These are phyloP conservation scores for Enteromius afrohamiltoni DNA, from an alignment of 2,797 vertebrate genomes.

Conservation along the genomic window DNA sequence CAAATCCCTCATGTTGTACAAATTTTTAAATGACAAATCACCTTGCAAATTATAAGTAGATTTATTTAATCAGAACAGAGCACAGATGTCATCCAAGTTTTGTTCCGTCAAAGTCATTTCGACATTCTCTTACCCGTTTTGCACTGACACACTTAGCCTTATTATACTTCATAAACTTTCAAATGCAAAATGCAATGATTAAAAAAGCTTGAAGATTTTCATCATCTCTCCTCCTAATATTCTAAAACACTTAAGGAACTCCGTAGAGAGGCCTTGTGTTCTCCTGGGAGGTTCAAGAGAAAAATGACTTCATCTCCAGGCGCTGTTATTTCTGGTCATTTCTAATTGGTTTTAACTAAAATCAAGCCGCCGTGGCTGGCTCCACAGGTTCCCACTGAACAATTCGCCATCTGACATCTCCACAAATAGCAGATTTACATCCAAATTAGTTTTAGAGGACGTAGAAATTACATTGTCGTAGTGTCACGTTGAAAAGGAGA, in stretches of 20 bases:
- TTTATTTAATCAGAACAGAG: conserved; percentile 50
- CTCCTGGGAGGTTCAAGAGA: conserved; percentile 81
- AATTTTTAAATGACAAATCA: conserved; percentile 12
- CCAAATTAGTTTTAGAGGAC: conserved; percentile 86
- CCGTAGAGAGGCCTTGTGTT: conserved; percentile 80
- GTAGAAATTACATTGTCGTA: conserved; percentile 72
- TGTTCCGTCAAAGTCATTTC: conserved; percentile 76
- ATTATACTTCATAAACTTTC: conserved; percentile 78
- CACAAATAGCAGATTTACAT: conserved; percentile 85
- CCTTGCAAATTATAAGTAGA: conserved; percentile 23
- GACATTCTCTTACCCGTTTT: conserved; percentile 70
- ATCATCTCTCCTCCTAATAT: conserved; percentile 85
- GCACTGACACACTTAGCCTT: conserved; percentile 81
- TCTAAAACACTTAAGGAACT: conserved; percentile 84
- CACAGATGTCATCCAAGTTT: conserved; percentile 66
- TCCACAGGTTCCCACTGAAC: conserved; percentile 81
- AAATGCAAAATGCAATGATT: conserved; percentile 82
- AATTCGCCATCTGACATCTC: conserved; percentile 79
- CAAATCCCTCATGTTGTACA: not conserved
- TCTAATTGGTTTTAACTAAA: conserved; percentile 90
- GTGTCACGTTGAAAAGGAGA: conserved; percentile 68
- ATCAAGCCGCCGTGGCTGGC: conserved; percentile 79
- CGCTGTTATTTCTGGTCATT: conserved; percentile 89
- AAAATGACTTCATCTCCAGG: conserved; percentile 87
- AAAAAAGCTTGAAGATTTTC: conserved; percentile 84